phyloP scores from a whole-genome alignment of 2,797 vertebrate genomes.

The Anabas testudineus region DNA sequence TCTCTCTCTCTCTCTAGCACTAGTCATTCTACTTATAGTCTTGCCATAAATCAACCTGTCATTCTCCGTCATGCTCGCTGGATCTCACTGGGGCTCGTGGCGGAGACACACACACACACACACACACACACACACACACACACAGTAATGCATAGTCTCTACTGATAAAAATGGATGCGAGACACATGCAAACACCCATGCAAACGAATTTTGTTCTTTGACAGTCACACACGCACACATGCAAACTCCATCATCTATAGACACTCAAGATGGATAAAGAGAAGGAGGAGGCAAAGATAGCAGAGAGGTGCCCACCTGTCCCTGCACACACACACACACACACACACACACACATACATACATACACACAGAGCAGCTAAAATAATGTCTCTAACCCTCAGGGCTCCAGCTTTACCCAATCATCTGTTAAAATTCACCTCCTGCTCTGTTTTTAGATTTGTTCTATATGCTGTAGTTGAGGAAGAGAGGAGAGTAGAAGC shows the following conservation, averaged over 20 bases:
- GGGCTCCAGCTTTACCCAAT: slow-evolving; percentile 14
- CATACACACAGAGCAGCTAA: slow-evolving; percentile 41
- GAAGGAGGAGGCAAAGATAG: slow-evolving; percentile 16
- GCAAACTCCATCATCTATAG: slow-evolving; percentile 12
- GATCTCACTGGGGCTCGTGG: slow-evolving; percentile 79
- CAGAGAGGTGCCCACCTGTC: slow-evolving; percentile 46
- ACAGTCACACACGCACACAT: slow-evolving; percentile 3
- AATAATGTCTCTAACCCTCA: slow-evolving; percentile 34
- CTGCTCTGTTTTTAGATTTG: neutral
- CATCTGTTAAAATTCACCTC: slow-evolving; percentile 19
- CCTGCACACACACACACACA: slow-evolving; percentile 20
- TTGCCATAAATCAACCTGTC: slow-evolving; percentile 88
- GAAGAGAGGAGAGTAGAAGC: neutral
- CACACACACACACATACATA: slow-evolving; percentile 15
- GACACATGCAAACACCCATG: neutral
- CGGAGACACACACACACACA: slow-evolving; percentile 48
- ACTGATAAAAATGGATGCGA: slow-evolving; percentile 2
- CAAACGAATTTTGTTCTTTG: neutral
- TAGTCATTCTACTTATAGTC: slow-evolving; percentile 86
- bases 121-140: slow-evolving; percentile 29
- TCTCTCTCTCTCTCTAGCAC: slow-evolving; percentile 50
- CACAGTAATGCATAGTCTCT: neutral
- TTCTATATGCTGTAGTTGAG: neutral
- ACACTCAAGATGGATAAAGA: slow-evolving; percentile 8
- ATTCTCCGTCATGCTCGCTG: slow-evolving; percentile 85